phyloP scores from a whole-genome alignment of 2,113 vertebrate genomes.

The Saguinus midas region DNA sequence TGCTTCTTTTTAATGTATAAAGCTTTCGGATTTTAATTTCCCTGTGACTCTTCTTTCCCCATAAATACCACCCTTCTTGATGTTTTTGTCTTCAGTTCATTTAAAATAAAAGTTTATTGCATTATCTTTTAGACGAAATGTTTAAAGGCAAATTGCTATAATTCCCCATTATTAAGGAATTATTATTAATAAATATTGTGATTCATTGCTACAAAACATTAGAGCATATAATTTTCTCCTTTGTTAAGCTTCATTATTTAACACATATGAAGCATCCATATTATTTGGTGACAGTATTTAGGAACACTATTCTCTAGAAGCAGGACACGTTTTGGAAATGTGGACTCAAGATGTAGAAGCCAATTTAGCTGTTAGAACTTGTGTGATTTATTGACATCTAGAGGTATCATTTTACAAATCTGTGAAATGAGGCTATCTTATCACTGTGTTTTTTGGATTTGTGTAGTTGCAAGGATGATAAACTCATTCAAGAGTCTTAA shows the following conservation, averaged over 20 bases:
- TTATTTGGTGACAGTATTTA: constrained; percentile 9
- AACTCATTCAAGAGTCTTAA: neutral
- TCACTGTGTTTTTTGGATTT: neutral
- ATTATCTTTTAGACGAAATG: constrained; percentile 26
- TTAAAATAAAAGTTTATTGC: constrained; percentile 54
- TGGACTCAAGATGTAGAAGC: neutral
- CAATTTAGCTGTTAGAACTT: neutral
- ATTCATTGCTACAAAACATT: constrained; percentile 45
- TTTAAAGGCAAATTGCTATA: constrained; percentile 46
- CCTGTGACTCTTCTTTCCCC: neutral
- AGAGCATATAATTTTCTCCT: constrained; percentile 38
- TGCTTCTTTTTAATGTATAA: constrained; percentile 55
- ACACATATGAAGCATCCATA: neutral
- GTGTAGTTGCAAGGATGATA: neutral
- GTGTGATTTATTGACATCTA: neutral
- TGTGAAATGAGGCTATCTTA: neutral
- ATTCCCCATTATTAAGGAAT: constrained; percentile 55
- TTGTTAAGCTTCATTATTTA: constrained; percentile 32
- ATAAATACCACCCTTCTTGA: constrained; percentile 38
- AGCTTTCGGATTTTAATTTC: constrained; percentile 62
- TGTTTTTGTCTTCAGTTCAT: constrained; percentile 15
- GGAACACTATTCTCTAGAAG: neutral
- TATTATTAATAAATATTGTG: constrained; percentile 60
- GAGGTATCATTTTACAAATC: neutral
- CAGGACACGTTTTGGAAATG: neutral